These are phyloP conservation scores for Pseudomyrmex sp. DNA, from an alignment of 1,140 invertebrate genomes.

Conservation along the genomic window DNA sequence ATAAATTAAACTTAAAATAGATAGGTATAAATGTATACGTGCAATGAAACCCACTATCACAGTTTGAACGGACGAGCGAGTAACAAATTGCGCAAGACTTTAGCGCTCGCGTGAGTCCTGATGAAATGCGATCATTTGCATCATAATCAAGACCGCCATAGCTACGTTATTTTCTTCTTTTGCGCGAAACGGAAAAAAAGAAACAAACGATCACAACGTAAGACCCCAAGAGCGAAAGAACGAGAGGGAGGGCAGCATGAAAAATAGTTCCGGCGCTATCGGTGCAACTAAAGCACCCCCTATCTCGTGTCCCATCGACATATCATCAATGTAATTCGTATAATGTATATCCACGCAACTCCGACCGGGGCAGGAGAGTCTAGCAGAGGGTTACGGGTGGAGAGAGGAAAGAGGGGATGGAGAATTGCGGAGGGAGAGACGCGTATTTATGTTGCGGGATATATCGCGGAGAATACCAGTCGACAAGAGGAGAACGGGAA, in stretches of 20 bases:
- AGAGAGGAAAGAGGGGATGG: neutral
- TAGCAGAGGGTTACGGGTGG: neutral
- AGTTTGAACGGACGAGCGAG: constrained; percentile 30
- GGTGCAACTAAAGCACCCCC: constrained; percentile 58
- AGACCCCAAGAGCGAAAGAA: constrained; percentile 12
- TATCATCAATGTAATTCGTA: constrained; percentile 77
- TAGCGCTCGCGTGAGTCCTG: constrained; percentile 56
- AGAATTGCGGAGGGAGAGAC: constrained; percentile 27
- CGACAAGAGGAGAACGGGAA: neutral
- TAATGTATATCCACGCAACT: constrained; percentile 73
- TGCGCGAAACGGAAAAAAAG: constrained; percentile 48
- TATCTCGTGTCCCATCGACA: constrained; percentile 75
- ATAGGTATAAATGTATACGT: neutral
- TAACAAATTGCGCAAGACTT: constrained; percentile 41
- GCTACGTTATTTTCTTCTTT: constrained; percentile 38
- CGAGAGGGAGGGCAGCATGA: constrained; percentile 41
- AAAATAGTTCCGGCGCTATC: constrained; percentile 71
- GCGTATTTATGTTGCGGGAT: constrained; percentile 64
- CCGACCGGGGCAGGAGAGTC: constrained; percentile 20
- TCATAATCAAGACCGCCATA: constrained; percentile 51
- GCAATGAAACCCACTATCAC: constrained; percentile 34
- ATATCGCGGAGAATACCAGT: constrained; percentile 61
- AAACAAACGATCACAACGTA: constrained; percentile 43
- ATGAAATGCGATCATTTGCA: constrained; percentile 54
- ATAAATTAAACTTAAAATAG: neutral